These are phyloP conservation scores for Idris sp. DNA, from an alignment of 1,140 invertebrate genomes.

Conservation along the genomic window DNA sequence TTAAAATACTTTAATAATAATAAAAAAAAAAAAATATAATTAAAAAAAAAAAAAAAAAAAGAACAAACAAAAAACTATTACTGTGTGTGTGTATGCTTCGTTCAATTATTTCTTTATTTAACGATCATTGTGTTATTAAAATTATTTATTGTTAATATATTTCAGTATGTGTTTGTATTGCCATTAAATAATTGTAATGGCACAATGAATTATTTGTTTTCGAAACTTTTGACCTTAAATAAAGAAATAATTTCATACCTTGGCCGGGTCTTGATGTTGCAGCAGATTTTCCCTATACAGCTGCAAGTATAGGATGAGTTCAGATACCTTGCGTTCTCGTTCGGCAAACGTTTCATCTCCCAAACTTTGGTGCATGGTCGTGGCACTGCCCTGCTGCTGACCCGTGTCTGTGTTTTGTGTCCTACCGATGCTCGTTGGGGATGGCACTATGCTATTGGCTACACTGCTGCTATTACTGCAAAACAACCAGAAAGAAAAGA, in stretches of 20 bases:
- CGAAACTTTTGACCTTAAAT: too few species aligned
- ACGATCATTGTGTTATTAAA: too few species aligned
- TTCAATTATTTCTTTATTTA: too few species aligned
- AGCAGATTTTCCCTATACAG: conserved; percentile 87
- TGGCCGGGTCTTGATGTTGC: conserved; percentile 79
- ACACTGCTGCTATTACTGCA: conserved; percentile 74
- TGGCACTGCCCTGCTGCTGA: conserved; percentile 79
- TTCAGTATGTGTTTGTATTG: too few species aligned
- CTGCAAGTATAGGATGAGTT: conserved; percentile 90
- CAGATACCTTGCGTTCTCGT: conserved; percentile 87
- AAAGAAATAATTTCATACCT: conserved; percentile 69
- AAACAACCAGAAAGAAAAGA: conserved; percentile 32
- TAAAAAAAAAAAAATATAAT: too few species aligned
- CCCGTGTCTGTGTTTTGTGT: conserved; percentile 70
- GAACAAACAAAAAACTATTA: too few species aligned
- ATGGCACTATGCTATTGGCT: conserved; percentile 73
- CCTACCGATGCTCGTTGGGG: conserved; percentile 70
- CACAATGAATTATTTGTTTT: too few species aligned
- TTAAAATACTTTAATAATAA: too few species aligned
- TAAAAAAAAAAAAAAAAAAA: too few species aligned
- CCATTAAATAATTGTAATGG: too few species aligned
- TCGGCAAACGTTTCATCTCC: conserved; percentile 84
- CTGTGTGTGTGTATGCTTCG: too few species aligned
- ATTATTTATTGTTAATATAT: too few species aligned
- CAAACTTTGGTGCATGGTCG: conserved; percentile 83